A percentile compares a stretch with the other conserved stretches of the same genome.
phyloP scores from a whole-genome alignment of 2,888 invertebrate genomes.

The Thera britannica region DNA sequence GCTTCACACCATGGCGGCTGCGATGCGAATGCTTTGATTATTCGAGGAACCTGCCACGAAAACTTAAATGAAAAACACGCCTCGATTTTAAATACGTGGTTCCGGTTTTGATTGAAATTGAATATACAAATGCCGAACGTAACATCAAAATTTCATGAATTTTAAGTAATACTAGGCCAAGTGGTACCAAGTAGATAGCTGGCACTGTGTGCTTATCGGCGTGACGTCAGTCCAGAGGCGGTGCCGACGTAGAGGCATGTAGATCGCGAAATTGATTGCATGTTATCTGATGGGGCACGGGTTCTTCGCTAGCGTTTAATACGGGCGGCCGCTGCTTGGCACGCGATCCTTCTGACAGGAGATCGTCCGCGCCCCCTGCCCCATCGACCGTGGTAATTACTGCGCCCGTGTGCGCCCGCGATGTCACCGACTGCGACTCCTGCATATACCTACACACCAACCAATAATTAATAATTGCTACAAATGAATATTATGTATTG shows the following conservation, averaged over 20 bases:
- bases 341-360: slow-evolving; percentile 83
- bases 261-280: slow-evolving; percentile 85
- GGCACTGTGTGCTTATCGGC: slow-evolving; percentile 78
- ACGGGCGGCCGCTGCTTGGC: slow-evolving; percentile 75
- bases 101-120: slow-evolving; percentile 27
- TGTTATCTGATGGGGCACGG: slow-evolving; percentile 83
- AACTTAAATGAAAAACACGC: slow-evolving; percentile 52
- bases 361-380: slow-evolving; percentile 75
- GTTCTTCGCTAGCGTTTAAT: slow-evolving; percentile 83
- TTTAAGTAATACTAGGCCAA: slow-evolving; percentile 54
- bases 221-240: slow-evolving; percentile 81
- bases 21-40: slow-evolving; percentile 78
- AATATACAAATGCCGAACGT: slow-evolving; percentile 30
- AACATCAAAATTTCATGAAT: slow-evolving; percentile 47
- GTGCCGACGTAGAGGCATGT: slow-evolving; percentile 81
- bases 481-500: slow-evolving; percentile 21
- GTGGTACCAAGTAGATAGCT: slow-evolving; percentile 76
- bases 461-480: slow-evolving; percentile 53
- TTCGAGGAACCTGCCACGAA: slow-evolving; percentile 56
- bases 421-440: slow-evolving; percentile 68
- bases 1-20: slow-evolving; percentile 66
- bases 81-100: slow-evolving; percentile 23
- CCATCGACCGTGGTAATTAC: slow-evolving; percentile 77
- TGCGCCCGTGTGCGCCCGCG: slow-evolving; percentile 76
- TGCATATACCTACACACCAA: slow-evolving; percentile 30